Evolutionary conservation across 2,888 invertebrate species (phyloP).

Genomic region (Caenorhabditis sulstoni): DNA sequence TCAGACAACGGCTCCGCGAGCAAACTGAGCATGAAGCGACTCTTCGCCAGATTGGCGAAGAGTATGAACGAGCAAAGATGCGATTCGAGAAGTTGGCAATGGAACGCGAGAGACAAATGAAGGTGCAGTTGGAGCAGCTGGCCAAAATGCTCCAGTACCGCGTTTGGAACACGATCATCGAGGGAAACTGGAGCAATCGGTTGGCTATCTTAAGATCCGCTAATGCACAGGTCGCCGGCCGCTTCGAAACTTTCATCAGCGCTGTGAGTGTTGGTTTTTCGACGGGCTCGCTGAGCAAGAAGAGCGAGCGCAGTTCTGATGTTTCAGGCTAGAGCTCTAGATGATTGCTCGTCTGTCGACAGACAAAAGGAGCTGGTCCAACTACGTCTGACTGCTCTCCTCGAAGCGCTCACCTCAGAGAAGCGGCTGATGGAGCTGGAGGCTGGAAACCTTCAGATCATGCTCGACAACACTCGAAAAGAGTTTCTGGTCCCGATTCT

Average conservation of each 20-base stretch:
- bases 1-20: neutral
- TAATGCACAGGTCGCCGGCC: neutral
- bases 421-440: constrained; percentile 15
- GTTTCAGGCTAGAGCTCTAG: too few relatives aligned
- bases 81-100: neutral
- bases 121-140: constrained; percentile 17
- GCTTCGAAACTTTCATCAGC: neutral
- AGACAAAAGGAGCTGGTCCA: neutral
- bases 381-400: neutral
- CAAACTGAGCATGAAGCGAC: constrained; percentile 10
- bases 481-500: neutral
- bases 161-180: constrained; percentile 32
- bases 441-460: neutral
- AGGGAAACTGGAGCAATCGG: constrained; percentile 37
- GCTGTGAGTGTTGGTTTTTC: too few relatives aligned
- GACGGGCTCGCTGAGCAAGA: too few relatives aligned
- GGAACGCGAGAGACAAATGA: constrained; percentile 11
- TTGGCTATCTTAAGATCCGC: constrained; percentile 20
- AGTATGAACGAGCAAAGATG: constrained; percentile 13
- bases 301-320: too few relatives aligned
- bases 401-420: neutral
- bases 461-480: constrained; percentile 25
- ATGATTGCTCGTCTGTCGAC: too few relatives aligned
- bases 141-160: neutral
- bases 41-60: neutral